A percentile compares a stretch with the other conserved stretches of the same genome.
phyloP scores from a whole-genome alignment of 2,888 invertebrate genomes.

The Tupiocoris notatus region DNA sequence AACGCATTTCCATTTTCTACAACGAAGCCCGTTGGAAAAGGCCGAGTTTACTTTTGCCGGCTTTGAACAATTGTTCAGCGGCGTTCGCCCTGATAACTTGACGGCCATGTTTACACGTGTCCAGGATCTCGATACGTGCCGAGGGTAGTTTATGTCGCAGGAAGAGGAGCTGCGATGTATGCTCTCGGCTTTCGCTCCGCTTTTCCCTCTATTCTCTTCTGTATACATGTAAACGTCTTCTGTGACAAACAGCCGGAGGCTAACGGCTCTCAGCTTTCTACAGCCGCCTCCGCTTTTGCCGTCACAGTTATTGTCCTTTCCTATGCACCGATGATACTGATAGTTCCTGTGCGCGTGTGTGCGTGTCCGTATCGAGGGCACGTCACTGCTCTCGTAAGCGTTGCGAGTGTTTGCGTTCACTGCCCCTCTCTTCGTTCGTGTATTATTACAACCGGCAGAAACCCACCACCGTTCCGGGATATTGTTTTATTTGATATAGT shows the following conservation, averaged over 20 bases:
- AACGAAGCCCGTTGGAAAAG: not conserved
- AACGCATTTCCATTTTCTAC: not conserved
- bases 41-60: not conserved
- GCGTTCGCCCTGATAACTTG: not conserved
- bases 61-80: not conserved
- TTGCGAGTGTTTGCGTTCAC: no score
- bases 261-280: not conserved
- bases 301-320: conserved; percentile 21
- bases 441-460: conserved; percentile 7
- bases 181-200: no score
- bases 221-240: conserved; percentile 24
- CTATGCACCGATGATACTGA: conserved; percentile 5
- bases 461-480: not conserved
- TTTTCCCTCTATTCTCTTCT: not conserved
- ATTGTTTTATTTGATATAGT: conserved; percentile 35
- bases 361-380: no score
- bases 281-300: not conserved
- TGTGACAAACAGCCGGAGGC: conserved; percentile 27
- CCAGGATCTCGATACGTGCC: not conserved
- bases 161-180: not conserved
- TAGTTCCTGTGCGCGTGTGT: not conserved
- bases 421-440: no score
- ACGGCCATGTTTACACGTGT: not conserved
- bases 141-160: not conserved
- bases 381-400: no score